Evolutionary conservation across 2,113 vertebrate genomes (phyloP).

Genomic region (Aegithalos caudatus): DNA sequence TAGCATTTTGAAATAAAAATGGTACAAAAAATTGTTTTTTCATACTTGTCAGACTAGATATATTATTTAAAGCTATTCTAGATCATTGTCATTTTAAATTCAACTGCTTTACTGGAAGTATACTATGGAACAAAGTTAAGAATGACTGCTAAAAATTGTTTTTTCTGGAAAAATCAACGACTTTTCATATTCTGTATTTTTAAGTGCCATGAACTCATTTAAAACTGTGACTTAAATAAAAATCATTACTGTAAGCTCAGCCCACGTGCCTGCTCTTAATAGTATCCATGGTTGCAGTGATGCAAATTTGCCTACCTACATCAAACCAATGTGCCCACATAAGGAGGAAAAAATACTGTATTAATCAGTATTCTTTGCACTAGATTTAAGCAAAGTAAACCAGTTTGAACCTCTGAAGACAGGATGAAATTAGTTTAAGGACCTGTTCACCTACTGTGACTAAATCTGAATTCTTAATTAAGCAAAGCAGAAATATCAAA

Average conservation of each 20-base stretch:
- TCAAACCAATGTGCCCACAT: conserved; percentile 66
- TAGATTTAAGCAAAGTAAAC: conserved; percentile 14
- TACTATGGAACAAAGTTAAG: background rate
- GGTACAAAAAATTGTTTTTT: background rate
- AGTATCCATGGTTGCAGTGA: conserved; percentile 81
- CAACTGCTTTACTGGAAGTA: background rate
- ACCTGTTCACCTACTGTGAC: background rate
- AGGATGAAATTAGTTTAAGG: background rate
- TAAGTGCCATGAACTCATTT: conserved; percentile 47
- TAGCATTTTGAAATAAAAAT: background rate
- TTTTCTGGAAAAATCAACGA: background rate
- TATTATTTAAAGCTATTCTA: background rate
- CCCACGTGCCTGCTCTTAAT: conserved; percentile 69
- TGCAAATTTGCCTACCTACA: conserved; percentile 76
- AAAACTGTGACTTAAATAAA: conserved; percentile 62
- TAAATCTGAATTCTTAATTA: background rate
- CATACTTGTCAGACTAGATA: background rate
- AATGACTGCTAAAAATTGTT: background rate
- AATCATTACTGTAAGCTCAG: conserved; percentile 60
- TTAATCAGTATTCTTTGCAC: conserved; percentile 54
- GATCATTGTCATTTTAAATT: background rate
- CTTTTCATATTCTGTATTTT: conserved; percentile 8
- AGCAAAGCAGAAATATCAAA: background rate
- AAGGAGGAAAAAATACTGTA: conserved; percentile 37
- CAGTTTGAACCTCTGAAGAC: background rate